phyloP scores from a whole-genome alignment of 2,797 vertebrate species.

The Catharus ustulatus region DNA sequence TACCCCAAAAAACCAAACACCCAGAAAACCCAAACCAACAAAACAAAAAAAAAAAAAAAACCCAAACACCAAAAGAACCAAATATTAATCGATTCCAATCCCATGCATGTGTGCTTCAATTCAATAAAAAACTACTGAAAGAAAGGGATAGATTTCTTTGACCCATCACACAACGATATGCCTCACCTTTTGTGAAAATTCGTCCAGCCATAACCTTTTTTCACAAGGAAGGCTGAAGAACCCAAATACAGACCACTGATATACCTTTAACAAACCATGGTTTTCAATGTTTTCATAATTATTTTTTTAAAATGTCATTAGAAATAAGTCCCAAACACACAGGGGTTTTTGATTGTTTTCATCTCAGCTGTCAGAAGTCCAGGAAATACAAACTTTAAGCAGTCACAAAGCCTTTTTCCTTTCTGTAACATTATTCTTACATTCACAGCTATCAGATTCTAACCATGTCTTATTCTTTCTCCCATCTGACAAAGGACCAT shows the following conservation, averaged over 20 bases:
- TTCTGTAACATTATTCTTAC: not conserved
- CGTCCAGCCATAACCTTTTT: not conserved
- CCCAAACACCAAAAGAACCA: not conserved
- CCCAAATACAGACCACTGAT: accelerated
- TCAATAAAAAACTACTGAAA: not conserved
- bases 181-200: not conserved
- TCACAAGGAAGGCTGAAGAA: not conserved
- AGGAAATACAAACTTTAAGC: not conserved
- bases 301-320: not conserved
- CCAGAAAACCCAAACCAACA: not conserved
- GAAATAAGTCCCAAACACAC: not conserved
- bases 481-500: not conserved
- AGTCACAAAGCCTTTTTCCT: not conserved
- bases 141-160: not conserved
- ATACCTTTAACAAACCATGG: not conserved
- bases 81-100: not conserved
- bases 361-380: not conserved
- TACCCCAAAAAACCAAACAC: not conserved
- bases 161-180: not conserved
- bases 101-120: not conserved
- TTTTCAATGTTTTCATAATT: not conserved
- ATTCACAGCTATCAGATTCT: not conserved
- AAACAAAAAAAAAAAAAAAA: not conserved
- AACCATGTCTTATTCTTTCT: not conserved
- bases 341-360: not conserved